These are phyloP conservation scores for Acanthococcus lagerstroemiae DNA, from an alignment of 2,888 invertebrate species.

Conservation along the genomic window DNA sequence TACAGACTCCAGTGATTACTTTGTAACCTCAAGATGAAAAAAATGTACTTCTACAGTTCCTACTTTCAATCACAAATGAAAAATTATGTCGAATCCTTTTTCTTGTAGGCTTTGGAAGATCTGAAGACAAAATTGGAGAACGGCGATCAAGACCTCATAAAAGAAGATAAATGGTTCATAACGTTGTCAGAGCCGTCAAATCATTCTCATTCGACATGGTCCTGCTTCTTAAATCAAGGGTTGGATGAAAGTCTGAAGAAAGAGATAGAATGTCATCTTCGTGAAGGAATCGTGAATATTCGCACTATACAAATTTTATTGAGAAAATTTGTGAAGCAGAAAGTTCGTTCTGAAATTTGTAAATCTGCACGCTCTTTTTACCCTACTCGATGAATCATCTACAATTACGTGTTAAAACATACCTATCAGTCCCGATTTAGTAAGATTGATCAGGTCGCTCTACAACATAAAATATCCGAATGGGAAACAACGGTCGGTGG, in stretches of 20 bases:
- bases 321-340: neutral
- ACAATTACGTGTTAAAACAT: neutral
- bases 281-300: neutral
- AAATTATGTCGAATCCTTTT: too few relatives aligned
- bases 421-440: neutral
- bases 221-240: neutral
- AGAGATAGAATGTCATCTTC: neutral
- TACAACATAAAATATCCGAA: neutral
- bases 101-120: neutral
- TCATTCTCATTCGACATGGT: neutral
- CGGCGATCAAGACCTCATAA: neutral
- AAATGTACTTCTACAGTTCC: neutral
- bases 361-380: neutral
- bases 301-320: neutral
- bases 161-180: neutral
- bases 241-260: neutral
- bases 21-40: too few relatives aligned
- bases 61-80: too few relatives aligned
- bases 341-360: neutral
- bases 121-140: neutral
- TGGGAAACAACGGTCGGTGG: too few relatives aligned
- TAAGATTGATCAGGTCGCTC: neutral
- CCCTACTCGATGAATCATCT: neutral
- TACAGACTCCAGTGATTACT: too few relatives aligned
- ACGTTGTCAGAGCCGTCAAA: neutral